These are phyloP conservation scores for Fundulus diaphanus DNA, from an alignment of 2,797 vertebrate species.

Conservation along the genomic window DNA sequence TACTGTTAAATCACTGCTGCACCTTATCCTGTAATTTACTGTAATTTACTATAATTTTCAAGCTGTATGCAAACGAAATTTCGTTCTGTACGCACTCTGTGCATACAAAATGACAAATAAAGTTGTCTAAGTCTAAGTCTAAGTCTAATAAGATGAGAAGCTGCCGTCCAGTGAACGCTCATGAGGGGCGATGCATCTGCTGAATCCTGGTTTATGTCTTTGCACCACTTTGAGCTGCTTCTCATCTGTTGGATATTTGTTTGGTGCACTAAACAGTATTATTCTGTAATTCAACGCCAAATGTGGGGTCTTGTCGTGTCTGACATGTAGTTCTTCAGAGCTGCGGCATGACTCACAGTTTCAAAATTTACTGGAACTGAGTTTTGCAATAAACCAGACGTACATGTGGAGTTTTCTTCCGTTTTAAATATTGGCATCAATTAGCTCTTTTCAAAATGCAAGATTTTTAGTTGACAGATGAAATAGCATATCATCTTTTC, in stretches of 20 bases:
- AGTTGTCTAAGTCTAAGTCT: too few relatives aligned
- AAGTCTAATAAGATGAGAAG: background rate
- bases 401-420: constrained; percentile 3
- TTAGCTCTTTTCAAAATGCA: background rate
- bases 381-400: constrained; percentile 36
- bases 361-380: constrained; percentile 59
- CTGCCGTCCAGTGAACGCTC: background rate
- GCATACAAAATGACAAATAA: too few relatives aligned
- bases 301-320: background rate
- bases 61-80: too few relatives aligned
- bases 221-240: too few relatives aligned
- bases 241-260: background rate
- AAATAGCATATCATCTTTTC: background rate
- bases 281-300: constrained; percentile 4
- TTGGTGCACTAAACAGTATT: background rate
- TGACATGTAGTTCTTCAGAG: constrained; percentile 15
- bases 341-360: constrained; percentile 59
- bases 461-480: background rate
- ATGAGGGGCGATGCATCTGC: background rate
- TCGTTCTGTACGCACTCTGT: too few relatives aligned
- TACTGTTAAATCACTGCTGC: too few relatives aligned
- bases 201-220: background rate
- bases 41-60: too few relatives aligned
- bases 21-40: too few relatives aligned
- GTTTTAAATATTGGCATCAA: background rate